Base-by-base conservation (phyloP, 1,140 invertebrate species). In the Atta cephalotes region DNA sequence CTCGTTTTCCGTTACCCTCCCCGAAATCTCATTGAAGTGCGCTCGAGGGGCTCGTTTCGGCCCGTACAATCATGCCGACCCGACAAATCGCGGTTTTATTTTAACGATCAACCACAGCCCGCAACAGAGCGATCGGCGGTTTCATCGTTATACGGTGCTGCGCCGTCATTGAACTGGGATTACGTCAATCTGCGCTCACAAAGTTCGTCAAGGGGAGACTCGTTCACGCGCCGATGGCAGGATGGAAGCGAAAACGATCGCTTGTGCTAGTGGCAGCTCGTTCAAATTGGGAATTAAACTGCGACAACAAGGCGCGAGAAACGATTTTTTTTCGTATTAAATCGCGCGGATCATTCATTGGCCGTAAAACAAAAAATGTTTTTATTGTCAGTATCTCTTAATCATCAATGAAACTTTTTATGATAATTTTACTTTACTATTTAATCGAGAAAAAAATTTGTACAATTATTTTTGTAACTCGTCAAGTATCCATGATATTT, bases 241-340 rank as follows among this genome's bases (percentile, higher is more conserved):
- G 72, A 71, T 68, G 71, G 85, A 85, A 68, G 89, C 80, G 71
- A 85, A 76, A 88, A 90, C 89, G 88, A 90, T 90, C 89, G 88
- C 82, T 86, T 87, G 89, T 90, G 90, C 58, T 81, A 65, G 78
- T 90, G 90, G 90, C 90, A 91, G 90, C 74, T 91, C 82, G 87
- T 88, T 68, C 90, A 91, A 91, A 91, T 91, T 91, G 89, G 89
- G 79, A 90, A 91, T 90, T 91, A 91, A 91, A 91, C 80, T 87
- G 80, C 86, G 80, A 90, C 82, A 85, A 65, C 18, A 89, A 90
- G 90, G 89, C 84, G 89, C 87, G 89, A 90, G 79, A 86, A 53
- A 86, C 63, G 88, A 58, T 78, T 81, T 82, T 80, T 79, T 90
- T 76, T 74, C 45, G 66, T 81, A 88, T 76, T 71, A 56, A 78